Evolutionary conservation across 2,797 vertebrate species (phyloP).

Genomic region (Gymnoscopelus microlampas): DNA sequence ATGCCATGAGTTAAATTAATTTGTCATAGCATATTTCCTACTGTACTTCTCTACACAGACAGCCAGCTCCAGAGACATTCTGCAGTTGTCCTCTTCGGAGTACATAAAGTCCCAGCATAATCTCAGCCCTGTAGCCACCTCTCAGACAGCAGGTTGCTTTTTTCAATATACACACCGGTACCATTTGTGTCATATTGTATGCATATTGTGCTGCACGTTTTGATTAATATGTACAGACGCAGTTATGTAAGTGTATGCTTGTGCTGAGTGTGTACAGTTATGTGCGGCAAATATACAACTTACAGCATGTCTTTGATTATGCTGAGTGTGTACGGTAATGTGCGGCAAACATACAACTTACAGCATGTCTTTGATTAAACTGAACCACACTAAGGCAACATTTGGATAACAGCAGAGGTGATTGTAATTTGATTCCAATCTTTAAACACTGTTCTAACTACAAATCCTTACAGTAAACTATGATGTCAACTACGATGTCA

Average conservation of each 20-base stretch:
- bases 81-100: conserved; percentile 38
- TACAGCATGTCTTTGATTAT: neutral
- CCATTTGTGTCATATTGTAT: too few relatives aligned
- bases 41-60: conserved; percentile 40
- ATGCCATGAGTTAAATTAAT: too few relatives aligned
- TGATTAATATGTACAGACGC: neutral
- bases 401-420: too few relatives aligned
- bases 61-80: conserved; percentile 37
- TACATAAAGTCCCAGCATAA: conserved; percentile 50
- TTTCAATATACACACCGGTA: neutral
- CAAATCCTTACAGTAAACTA: too few relatives aligned
- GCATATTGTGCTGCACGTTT: too few relatives aligned
- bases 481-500: too few relatives aligned
- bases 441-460: too few relatives aligned
- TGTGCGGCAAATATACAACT: too few relatives aligned
- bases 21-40: too few relatives aligned
- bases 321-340: neutral
- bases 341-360: neutral
- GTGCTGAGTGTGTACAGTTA: too few relatives aligned
- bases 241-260: too few relatives aligned
- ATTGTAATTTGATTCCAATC: too few relatives aligned
- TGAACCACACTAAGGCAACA: neutral
- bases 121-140: neutral
- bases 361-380: neutral
- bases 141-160: conserved; percentile 63